Conservation (phyloP, 2,888 invertebrate genomes). For the Formica aserva region DNA sequence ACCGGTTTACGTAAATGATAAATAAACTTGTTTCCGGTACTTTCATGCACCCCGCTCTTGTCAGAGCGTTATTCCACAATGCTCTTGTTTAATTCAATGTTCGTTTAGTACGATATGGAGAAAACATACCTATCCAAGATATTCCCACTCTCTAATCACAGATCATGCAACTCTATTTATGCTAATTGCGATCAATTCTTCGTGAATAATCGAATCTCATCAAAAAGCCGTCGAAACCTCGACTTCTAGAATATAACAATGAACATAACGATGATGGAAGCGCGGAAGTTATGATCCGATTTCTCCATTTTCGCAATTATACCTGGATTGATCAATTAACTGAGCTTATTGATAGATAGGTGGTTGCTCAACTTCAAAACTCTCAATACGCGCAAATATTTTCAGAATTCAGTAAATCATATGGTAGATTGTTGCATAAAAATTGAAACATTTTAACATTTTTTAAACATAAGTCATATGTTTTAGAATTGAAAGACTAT, state of each 20-base stretch:
- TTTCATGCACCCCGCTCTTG: constrained; percentile 10
- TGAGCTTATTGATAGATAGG: constrained; percentile 32
- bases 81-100: background rate
- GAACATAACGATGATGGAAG: constrained; percentile 21
- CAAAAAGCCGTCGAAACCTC: background rate
- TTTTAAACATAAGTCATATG: background rate
- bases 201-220: background rate
- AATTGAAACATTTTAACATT: background rate
- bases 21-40: constrained; percentile 33
- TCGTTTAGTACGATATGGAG: background rate
- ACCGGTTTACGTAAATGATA: constrained; percentile 41
- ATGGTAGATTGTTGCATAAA: background rate
- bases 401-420: background rate
- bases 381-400: background rate
- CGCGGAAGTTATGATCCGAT: constrained; percentile 19
- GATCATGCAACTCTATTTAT: background rate
- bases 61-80: constrained; percentile 9
- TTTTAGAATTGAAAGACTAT: too few relatives aligned
- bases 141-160: background rate
- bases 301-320: constrained; percentile 44
- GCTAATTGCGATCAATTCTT: background rate
- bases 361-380: constrained; percentile 8
- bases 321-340: constrained; percentile 37
- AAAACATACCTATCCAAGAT: background rate
- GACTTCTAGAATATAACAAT: background rate